Evolutionary conservation across 2,113 vertebrate species (phyloP).

Genomic region (Tragelaphus imberbis): DNA sequence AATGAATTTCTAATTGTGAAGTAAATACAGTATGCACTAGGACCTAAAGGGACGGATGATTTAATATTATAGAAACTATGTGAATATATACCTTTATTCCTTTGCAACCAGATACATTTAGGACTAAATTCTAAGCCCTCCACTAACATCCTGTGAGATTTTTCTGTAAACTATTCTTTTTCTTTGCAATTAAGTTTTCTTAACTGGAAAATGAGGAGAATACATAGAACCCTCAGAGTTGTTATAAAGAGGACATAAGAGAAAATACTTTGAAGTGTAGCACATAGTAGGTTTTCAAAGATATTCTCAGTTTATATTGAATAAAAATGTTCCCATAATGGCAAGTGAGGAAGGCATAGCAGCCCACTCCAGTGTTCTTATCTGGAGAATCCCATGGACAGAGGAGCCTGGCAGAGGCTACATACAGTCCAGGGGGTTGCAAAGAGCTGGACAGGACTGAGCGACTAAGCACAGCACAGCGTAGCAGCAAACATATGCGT

Average conservation of each 20-base stretch:
- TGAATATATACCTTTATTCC: not conserved
- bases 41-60: not conserved
- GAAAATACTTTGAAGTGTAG: not conserved
- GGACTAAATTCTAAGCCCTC: not conserved
- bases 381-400: not conserved
- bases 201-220: not conserved
- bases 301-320: not conserved
- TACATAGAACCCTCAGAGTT: not conserved
- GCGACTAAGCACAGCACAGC: not conserved
- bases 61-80: not conserved
- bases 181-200: not conserved
- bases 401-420: not conserved
- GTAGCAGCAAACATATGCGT: not conserved
- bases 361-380: not conserved
- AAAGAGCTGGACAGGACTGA: not conserved
- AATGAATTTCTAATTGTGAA: constrained; percentile 60
- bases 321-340: not conserved
- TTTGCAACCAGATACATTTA: not conserved
- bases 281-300: not conserved
- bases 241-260: not conserved
- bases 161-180: not conserved
- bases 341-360: not conserved
- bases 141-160: not conserved
- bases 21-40: not conserved
- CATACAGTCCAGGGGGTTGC: not conserved